Evolutionary conservation across 2,113 vertebrate species (phyloP).

Genomic region (Pachyramphus minor): DNA sequence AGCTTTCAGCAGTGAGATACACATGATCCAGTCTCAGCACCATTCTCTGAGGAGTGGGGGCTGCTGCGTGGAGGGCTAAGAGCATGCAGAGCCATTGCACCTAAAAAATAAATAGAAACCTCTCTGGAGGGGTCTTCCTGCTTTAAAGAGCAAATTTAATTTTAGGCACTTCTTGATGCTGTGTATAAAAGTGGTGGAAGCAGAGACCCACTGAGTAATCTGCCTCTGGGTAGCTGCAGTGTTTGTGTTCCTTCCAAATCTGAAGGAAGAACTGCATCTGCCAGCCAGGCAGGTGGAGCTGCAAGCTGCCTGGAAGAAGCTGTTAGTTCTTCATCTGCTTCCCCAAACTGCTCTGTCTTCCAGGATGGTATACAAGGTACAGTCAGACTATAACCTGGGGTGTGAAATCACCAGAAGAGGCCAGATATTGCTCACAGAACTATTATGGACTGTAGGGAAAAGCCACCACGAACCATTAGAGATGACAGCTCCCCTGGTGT

Average conservation of each 20-base stretch:
- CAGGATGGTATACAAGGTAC: not conserved
- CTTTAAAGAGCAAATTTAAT: not conserved
- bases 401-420: not conserved
- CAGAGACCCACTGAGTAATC: not conserved
- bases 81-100: not conserved
- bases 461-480: not conserved
- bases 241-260: not conserved
- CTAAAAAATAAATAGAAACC: not conserved
- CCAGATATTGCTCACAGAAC: not conserved
- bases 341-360: not conserved
- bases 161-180: not conserved
- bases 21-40: accelerated
- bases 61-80: not conserved
- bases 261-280: not conserved
- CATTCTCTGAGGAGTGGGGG: accelerated
- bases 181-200: not conserved
- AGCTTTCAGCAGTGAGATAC: not conserved
- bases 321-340: not conserved
- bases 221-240: not conserved
- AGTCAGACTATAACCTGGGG: not conserved
- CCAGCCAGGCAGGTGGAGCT: not conserved
- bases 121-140: not conserved
- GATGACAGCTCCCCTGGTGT: not conserved
- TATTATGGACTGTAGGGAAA: not conserved
- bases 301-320: not conserved